Evolutionary conservation across 2,113 vertebrate species (phyloP).

Genomic region (Cochlearius cochlearius): DNA sequence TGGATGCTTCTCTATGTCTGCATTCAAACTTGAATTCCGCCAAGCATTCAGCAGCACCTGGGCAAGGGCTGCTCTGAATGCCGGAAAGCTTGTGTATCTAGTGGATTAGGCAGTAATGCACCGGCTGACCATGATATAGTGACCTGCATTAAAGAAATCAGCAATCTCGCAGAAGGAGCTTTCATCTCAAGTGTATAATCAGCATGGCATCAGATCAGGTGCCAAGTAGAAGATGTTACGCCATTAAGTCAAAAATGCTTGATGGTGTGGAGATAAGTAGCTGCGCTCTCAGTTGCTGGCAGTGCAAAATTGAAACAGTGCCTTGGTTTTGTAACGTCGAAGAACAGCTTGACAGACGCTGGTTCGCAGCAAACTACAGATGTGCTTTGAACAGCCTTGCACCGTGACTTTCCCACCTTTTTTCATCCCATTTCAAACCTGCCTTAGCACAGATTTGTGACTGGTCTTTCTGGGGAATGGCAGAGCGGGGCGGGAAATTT

Average conservation of each 20-base stretch:
- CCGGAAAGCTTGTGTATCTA: not conserved
- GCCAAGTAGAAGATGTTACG: not conserved
- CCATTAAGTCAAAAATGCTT: not conserved
- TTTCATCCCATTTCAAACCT: not conserved
- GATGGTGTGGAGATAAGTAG: constrained; percentile 8
- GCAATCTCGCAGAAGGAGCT: not conserved
- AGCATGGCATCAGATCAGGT: not conserved
- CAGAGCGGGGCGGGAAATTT: rapidly evolving
- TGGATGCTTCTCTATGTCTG: not conserved
- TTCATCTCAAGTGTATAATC: not conserved
- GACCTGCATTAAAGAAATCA: not conserved
- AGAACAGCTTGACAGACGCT: not conserved
- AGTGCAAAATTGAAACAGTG: not conserved
- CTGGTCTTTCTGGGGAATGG: not conserved
- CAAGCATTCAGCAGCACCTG: not conserved
- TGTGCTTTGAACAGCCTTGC: not conserved
- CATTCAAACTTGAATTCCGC: not conserved
- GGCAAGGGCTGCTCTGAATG: not conserved
- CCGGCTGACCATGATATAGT: not conserved
- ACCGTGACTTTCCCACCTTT: not conserved
- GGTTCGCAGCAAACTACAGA: not conserved
- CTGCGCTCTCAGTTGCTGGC: not conserved
- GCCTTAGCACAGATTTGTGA: not conserved
- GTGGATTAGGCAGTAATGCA: not conserved
- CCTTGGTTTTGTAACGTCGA: not conserved